Conservation (phyloP, 1,140 invertebrate species). For the Neodiprion fabricii region DNA sequence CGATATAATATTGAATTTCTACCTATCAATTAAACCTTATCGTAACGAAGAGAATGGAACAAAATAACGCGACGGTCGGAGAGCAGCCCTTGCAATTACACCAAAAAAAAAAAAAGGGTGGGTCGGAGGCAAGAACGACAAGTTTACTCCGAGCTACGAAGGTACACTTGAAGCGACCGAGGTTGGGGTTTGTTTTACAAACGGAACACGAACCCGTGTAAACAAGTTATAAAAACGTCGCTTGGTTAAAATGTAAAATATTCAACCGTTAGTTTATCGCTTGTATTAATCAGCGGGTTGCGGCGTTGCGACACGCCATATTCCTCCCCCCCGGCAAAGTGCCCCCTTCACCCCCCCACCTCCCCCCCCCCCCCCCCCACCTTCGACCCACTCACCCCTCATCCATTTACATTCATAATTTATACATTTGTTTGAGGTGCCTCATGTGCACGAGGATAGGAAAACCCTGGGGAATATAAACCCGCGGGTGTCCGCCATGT, state of each 20-base stretch:
- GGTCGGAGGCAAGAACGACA: too few relatives aligned
- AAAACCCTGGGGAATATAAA: too few relatives aligned
- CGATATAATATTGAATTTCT: too few relatives aligned
- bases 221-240: slow-evolving; percentile 24
- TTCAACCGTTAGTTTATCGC: slow-evolving; percentile 23
- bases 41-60: too few relatives aligned
- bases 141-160: too few relatives aligned
- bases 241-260: slow-evolving; percentile 14
- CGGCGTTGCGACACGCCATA: slow-evolving; percentile 10
- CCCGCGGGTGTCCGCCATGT: too few relatives aligned
- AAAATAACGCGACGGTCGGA: too few relatives aligned
- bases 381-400: neutral
- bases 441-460: neutral
- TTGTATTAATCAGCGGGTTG: slow-evolving; percentile 17
- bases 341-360: neutral
- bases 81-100: too few relatives aligned
- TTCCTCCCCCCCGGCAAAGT: neutral
- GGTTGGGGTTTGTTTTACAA: slow-evolving; percentile 1
- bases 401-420: slow-evolving; percentile 34
- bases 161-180: neutral
- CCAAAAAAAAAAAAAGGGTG: too few relatives aligned
- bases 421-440: slow-evolving; percentile 29
- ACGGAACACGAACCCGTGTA: slow-evolving; percentile 19
- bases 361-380: neutral
- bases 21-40: too few relatives aligned